Evolutionary conservation across 2,113 vertebrate genomes (phyloP).

Genomic region (Leucosticte australis): DNA sequence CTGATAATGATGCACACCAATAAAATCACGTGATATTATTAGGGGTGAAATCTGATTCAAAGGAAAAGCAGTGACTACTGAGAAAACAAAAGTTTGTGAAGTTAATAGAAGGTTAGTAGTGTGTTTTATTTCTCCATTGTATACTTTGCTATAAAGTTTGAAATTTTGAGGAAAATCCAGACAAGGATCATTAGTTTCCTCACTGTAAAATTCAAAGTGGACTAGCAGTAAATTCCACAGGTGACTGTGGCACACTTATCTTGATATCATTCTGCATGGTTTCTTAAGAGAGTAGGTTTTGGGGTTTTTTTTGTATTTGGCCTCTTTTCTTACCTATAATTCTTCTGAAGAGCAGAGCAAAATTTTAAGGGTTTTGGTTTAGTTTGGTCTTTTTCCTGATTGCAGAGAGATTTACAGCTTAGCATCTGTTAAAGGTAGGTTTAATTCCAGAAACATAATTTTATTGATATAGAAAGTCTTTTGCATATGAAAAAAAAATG

Average conservation of each 20-base stretch:
- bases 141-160: neutral
- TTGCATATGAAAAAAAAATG: neutral
- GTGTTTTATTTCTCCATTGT: neutral
- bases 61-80: neutral
- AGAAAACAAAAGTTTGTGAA: neutral
- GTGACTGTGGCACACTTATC: neutral
- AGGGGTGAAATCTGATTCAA: accelerated
- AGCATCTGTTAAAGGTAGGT: neutral
- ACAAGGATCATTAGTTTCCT: neutral
- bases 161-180: neutral
- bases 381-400: neutral
- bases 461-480: neutral
- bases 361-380: neutral
- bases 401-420: neutral
- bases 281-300: neutral
- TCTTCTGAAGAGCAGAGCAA: neutral
- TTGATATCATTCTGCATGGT: neutral
- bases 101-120: neutral
- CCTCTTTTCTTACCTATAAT: neutral
- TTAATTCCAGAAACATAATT: neutral
- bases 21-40: neutral
- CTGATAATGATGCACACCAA: neutral
- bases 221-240: neutral
- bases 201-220: neutral
- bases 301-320: neutral